phyloP scores from a whole-genome alignment of 2,888 invertebrate species.

The Schizaphis graminum region DNA sequence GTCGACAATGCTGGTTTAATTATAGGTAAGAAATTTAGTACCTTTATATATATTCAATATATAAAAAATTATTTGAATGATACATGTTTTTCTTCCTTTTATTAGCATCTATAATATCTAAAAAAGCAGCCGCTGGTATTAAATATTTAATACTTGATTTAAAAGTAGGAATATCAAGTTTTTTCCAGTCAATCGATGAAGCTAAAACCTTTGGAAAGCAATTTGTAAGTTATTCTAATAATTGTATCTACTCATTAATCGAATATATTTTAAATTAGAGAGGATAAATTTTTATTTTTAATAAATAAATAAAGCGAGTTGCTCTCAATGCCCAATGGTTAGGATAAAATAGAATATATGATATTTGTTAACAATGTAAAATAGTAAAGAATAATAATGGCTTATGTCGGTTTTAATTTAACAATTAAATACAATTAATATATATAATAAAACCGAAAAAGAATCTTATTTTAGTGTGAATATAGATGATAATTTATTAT shows the following conservation, averaged over 20 bases:
- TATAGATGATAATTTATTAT: too few relatives aligned
- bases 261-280: not conserved
- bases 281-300: too few relatives aligned
- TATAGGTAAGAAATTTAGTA: slow-evolving; percentile 70
- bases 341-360: too few relatives aligned
- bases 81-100: not conserved
- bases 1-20: slow-evolving; percentile 73
- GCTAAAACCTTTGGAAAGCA: slow-evolving; percentile 71
- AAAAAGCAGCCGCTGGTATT: slow-evolving; percentile 74
- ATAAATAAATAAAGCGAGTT: too few relatives aligned
- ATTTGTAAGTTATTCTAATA: slow-evolving; percentile 71
- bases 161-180: slow-evolving; percentile 72
- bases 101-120: slow-evolving; percentile 73
- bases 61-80: not conserved
- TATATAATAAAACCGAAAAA: too few relatives aligned
- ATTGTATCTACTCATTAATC: not conserved
- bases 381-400: too few relatives aligned
- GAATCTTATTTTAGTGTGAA: too few relatives aligned
- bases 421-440: too few relatives aligned
- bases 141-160: slow-evolving; percentile 74
- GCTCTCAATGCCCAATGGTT: too few relatives aligned
- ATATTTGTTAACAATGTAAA: too few relatives aligned
- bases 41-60: not conserved
- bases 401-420: too few relatives aligned
- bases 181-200: slow-evolving; percentile 71